Evolutionary conservation across 53 echinoderm and acorn worm species (phyloP), one percentile per base, ranked within the genome.

Genomic region (Pentamera pediparva): DNA sequence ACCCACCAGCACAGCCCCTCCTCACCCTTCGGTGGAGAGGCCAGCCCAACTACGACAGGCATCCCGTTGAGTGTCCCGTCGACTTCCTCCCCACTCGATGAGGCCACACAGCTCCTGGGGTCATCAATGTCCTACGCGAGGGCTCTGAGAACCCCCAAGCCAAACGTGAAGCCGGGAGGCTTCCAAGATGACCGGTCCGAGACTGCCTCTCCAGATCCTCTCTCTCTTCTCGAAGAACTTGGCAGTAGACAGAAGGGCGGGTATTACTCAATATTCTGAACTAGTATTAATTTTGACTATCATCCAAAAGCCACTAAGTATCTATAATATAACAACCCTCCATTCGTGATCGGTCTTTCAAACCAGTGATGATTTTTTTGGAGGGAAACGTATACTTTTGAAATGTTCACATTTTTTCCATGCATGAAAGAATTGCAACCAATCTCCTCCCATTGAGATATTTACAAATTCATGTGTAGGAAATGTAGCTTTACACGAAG

Each of bases 141-240:
- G 25, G 98, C 92, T 1, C 86, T 98, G 4, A 85, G 98, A 37
- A 86, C 89, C 39, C 91, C 91, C 15, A 98, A 98, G 65, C 81
- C 91, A 15, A 90, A 90, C 39, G 57, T 75, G 54, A 89, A 84
- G 67, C 65, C 77, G 0, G 75, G 83, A 6, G 39, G 80, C 11
- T 58, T 77, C 18, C 87, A 78, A 4, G 98, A 92, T 13, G 90
- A 83, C 45, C 62, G 98, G 24, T 70, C 74, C 5, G 88, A 89
- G 78, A 89, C 98, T 6, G 88, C 96, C 20, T 96, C 96, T n/a
- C 93, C 93, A 10, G 94, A 94, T 81, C 98, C 98, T 0, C 64
- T 92, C 32, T 80, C 84, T 39, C 78, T 98, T 28, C 91, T 98
- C 76, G 88, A 91, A 79, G 96, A 96, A 56, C 83, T 98, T 25